Conservation (phyloP, 2,888 invertebrate species). For the Diplolepis rosae region DNA sequence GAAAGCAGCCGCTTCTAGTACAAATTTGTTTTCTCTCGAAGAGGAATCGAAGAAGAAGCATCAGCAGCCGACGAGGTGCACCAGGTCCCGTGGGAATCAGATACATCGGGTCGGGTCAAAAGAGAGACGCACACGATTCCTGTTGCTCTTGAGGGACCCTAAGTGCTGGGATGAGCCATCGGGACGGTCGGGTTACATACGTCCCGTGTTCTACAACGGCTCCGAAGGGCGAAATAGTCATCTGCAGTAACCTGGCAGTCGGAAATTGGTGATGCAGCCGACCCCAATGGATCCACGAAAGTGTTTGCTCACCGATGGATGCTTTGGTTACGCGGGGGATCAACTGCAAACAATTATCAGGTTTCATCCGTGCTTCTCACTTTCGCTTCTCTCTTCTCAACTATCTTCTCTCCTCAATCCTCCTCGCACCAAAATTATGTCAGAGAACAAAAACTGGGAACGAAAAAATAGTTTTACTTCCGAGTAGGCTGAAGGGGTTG, state of each 20-base stretch:
- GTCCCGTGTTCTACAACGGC: constrained; percentile 16
- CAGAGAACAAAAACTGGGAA: background rate
- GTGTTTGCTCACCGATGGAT: constrained; percentile 63
- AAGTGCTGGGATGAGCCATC: constrained; percentile 1
- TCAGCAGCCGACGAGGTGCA: background rate
- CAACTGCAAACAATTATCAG: constrained; percentile 70
- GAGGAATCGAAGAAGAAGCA: background rate
- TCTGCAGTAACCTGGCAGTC: constrained; percentile 43
- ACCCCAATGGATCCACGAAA: constrained; percentile 47
- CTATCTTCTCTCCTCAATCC: background rate
- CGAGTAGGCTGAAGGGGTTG: too few relatives aligned
- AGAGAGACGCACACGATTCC: constrained; percentile 12
- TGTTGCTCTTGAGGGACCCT: constrained; percentile 20
- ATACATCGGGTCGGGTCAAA: constrained; percentile 20
- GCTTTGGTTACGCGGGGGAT: constrained; percentile 70
- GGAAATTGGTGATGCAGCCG: constrained; percentile 41
- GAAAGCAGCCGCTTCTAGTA: background rate
- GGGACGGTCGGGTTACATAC: constrained; percentile 42
- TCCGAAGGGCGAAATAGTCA: constrained; percentile 33
- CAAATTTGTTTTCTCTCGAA: constrained; percentile 7
- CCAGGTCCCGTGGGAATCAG: constrained; percentile 40
- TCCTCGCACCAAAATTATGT: background rate
- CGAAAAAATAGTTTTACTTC: too few relatives aligned
- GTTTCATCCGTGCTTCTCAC: constrained; percentile 61
- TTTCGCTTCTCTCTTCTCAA: constrained; percentile 27